These are phyloP conservation scores for Cydia splendana DNA, from an alignment of 1,140 invertebrate species.

Conservation along the genomic window DNA sequence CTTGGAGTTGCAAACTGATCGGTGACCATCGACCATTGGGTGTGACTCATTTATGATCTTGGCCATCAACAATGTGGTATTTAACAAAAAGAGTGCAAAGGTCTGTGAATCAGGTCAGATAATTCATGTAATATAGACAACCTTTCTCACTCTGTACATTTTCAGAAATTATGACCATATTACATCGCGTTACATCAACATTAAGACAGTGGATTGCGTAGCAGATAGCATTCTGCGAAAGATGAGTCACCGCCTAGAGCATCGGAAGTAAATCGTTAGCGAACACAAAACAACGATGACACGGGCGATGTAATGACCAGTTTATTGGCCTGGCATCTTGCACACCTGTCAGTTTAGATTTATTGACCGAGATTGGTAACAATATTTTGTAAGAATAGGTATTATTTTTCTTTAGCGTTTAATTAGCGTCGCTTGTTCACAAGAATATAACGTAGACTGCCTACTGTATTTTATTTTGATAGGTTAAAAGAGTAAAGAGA, in stretches of 20 bases:
- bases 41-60: too few species aligned
- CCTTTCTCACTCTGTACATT: not conserved
- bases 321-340: constrained; percentile 16
- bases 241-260: constrained; percentile 44
- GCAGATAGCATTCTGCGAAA: constrained; percentile 43
- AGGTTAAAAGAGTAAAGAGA: too few species aligned
- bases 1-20: too few species aligned
- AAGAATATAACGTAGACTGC: too few species aligned
- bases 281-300: constrained; percentile 36
- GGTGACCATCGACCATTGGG: too few species aligned
- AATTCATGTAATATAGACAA: not conserved
- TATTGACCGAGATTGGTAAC: not conserved
- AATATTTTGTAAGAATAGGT: not conserved
- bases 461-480: too few species aligned
- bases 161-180: not conserved
- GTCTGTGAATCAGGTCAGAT: too few species aligned
- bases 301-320: constrained; percentile 12
- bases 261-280: constrained; percentile 51
- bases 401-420: not conserved
- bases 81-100: too few species aligned
- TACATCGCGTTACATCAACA: constrained; percentile 5
- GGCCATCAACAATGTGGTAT: too few species aligned
- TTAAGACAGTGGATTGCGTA: constrained; percentile 18
- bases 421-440: not conserved
- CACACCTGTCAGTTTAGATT: constrained; percentile 5